Evolutionary conservation across 35 echinoderm and acorn worm species (phyloP), one percentile per base, ranked within the genome.

Genomic region (Apostichopus japonicus): DNA sequence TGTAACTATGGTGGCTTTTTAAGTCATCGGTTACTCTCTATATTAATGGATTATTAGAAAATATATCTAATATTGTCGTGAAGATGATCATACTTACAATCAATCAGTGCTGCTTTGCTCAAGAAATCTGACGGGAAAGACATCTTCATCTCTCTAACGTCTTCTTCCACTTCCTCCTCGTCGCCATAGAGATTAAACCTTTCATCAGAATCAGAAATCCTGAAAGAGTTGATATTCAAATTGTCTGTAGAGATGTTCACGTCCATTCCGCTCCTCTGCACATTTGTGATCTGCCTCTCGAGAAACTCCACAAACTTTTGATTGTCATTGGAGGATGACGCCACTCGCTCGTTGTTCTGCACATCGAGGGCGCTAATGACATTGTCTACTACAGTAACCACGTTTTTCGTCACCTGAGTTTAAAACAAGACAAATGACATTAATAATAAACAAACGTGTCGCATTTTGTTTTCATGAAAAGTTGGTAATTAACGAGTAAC

Each of bases 281-380:
- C 17, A 58, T 84, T 84, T 24, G 81, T 84, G 14, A 84, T 56
- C 81, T 84, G 81, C 54, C n/a, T 55, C 23, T 84, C 81, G 1
- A 84, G 56, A 24, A 58, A 84, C 56, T 19, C 24, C 1, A 57
- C 81, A 58, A 59, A 84, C 5, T 62, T 16, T 22, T 84, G 81
- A 16, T 84, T 84, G 54, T 10, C 21, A 0, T 16, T 6, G 6
- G 81, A 58, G 17, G 15, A 7, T 55, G 81, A 6, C 4, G 54
- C 4, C 13, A 16, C 15, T 51, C 57, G 53, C 5, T 5, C 56
- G 6, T 19, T 54, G 2, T 17, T 57, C 16, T 57, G 54, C 8
- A 53, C 6, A 6, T 17, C n/a, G 51, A 84, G 81, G 8, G 14
- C 53, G 22, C n/a, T 57, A 55, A 84, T 84, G 1, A 84, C 5